Base-by-base conservation (phyloP, 2,888 invertebrate genomes). In the Caenorhabditis japonica region DNA sequence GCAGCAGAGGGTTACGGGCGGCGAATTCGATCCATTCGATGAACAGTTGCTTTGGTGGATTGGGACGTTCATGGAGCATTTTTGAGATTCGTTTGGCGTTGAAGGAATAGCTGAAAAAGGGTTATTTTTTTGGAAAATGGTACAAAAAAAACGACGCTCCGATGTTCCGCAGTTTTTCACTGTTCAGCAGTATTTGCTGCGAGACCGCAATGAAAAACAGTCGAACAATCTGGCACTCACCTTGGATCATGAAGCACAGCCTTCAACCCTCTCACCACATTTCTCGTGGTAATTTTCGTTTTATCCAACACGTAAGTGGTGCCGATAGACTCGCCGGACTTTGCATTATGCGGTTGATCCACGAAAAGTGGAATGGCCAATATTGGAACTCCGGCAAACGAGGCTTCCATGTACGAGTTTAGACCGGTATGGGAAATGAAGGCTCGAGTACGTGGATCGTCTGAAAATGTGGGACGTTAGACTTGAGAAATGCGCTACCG, bases 361-460 rank as follows among this genome's bases (percentile, higher is more conserved):
- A 51, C 76, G 36, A 83, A 82, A 4, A 82, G 46, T 2, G 83
- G 81, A 4, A 83, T 46, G 0, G 77, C 68, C 2, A 83, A 39
- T 27, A 76, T 66, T 0, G 83, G 83, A 15, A 76, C 71, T 17
- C 83, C 83, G 0, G 79, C 72, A 49, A 75, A 72, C 7, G 79
- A 64, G 25, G 76, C 43, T 51, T 83, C 83, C 30, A 79, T 23
- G 43, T 75, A 75, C 2, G 78, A 79, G 44, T 83, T 81, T 13
- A 77, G 61, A 12, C 83, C 83, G 41, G 59, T 41, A 27, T 83
- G 81, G 0, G 77, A 76, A 43, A 83, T 81, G 71, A 83, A 81
- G 2, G 58, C 77, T 0, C 41, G 39, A 12, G 75, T 69, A 23
- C 72, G 68, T 0, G 46, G 53, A 41, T 81, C 64, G 25, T 68